Evolutionary conservation across 2,113 vertebrate genomes (phyloP).

Genomic region (Hippocampus mohnikei): DNA sequence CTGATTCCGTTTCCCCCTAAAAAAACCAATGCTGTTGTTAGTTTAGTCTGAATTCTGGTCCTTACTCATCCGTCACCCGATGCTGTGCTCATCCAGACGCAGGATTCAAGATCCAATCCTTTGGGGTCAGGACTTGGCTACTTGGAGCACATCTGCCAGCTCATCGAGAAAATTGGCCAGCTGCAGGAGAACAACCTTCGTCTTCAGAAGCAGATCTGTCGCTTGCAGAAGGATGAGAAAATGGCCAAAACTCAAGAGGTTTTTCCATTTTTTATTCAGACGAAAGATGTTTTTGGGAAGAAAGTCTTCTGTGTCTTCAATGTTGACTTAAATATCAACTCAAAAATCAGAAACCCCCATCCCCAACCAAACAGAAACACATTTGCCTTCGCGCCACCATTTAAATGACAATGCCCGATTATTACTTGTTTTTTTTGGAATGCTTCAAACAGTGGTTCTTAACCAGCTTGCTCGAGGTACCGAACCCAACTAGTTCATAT

Average conservation of each 20-base stretch:
- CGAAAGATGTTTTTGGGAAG: conserved; percentile 7
- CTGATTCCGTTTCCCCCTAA: neutral
- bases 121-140: conserved; percentile 80
- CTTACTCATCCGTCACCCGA: neutral
- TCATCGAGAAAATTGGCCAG: conserved; percentile 85
- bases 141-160: conserved; percentile 84
- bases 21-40: neutral
- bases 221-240: conserved; percentile 74
- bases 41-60: neutral
- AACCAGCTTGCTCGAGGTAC: no score
- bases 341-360: no score
- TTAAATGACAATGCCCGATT: no score
- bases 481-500: no score
- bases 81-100: conserved; percentile 62
- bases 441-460: no score
- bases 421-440: no score
- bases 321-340: no score
- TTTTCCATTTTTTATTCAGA: neutral
- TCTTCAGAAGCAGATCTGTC: conserved; percentile 78
- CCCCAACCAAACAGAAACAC: no score
- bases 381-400: no score
- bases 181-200: conserved; percentile 81
- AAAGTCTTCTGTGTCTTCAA: neutral
- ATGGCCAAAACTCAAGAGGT: conserved; percentile 77
- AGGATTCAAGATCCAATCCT: conserved; percentile 64